Evolutionary conservation across 2,888 invertebrate species (phyloP).

Genomic region (Drosophila robusta): DNA sequence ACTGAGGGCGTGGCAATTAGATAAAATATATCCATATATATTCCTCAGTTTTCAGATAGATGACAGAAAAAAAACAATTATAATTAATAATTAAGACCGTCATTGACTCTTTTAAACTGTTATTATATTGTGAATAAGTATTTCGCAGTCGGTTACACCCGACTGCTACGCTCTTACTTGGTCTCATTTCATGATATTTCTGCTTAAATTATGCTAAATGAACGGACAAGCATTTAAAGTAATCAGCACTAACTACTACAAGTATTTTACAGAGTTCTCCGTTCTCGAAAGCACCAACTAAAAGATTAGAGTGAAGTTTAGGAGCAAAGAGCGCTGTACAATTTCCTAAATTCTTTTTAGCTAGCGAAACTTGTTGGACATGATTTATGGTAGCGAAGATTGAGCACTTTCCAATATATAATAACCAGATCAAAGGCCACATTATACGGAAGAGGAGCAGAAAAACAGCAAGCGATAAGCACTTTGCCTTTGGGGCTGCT

Average conservation of each 20-base stretch:
- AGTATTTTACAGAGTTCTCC: background rate
- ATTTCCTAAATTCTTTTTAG: slow-evolving; percentile 2
- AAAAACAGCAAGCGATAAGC: slow-evolving; percentile 61
- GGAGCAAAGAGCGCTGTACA: background rate
- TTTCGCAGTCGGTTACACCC: too few species aligned
- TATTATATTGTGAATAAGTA: too few species aligned
- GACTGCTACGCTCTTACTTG: too few species aligned
- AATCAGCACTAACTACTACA: slow-evolving; percentile 14
- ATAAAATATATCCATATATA: too few species aligned
- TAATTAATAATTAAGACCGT: too few species aligned
- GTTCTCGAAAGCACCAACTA: background rate
- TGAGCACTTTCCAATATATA: slow-evolving; percentile 55
- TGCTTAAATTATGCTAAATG: slow-evolving; percentile 50
- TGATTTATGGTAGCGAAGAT: slow-evolving; percentile 55
- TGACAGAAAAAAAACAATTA: too few species aligned
- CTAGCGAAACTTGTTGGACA: slow-evolving; percentile 21
- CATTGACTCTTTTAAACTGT: too few species aligned
- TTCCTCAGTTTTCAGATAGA: too few species aligned
- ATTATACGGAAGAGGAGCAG: slow-evolving; percentile 26
- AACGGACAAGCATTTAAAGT: slow-evolving; percentile 14
- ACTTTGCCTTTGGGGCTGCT: slow-evolving; percentile 37
- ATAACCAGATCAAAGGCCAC: slow-evolving; percentile 56
- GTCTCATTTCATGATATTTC: slow-evolving; percentile 2
- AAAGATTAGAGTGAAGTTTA: background rate
- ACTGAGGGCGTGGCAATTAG: too few species aligned